Base-by-base conservation (phyloP, 53 echinoderm and acorn worm genomes). In the Apostichopus leukothele region DNA sequence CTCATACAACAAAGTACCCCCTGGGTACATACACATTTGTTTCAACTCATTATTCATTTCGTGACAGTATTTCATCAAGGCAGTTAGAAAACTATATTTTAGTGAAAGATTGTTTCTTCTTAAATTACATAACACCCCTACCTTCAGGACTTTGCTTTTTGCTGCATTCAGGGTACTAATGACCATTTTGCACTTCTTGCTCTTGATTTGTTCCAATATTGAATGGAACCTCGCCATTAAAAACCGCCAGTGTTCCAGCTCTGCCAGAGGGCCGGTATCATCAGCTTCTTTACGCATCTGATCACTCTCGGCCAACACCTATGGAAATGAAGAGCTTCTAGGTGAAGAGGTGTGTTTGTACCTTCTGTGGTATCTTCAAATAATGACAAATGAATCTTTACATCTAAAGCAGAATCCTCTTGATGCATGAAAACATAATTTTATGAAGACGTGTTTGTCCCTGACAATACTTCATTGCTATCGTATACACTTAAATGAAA, bases 271-370 rank as follows among this genome's bases (percentile, higher is more conserved):
- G 21, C 97, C 97, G 12, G 97, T 97, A 89, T 97, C 95, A 81
- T 97, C 97, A 54, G 97, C 97, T 76, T 97, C 97, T 83, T 97
- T 97, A 20, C 97, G 87, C 97, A 97, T 97, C 89, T 97, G 97
- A 51, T 97, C 97, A 92, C 97, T 97, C 88, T 97, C 97, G 6
- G 97, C 94, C 52, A 97, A 90, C 60, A 97, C 97, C 97, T 97
- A 60, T 66, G 7, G 57, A 57, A 57, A 57, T 9, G 9, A 7
- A 57, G 57, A 10, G 39, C 39, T 39, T 39, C 39, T 39, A 39
- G 2, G 39, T 39, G 39, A 39, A 39, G 39, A 39, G 39, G 39
- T 39, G 39, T 39, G 39, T 39, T 39, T 39, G 39, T 39, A 39
- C 39, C 3, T 39, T 39, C 39, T 39, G 39, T 39, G 39, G 39